Percentiles rank a stretch among this genome's conserved stretches.
Conservation (phyloP, 2,113 vertebrate species). For the Pseudolaguvia tuberculata region DNA sequence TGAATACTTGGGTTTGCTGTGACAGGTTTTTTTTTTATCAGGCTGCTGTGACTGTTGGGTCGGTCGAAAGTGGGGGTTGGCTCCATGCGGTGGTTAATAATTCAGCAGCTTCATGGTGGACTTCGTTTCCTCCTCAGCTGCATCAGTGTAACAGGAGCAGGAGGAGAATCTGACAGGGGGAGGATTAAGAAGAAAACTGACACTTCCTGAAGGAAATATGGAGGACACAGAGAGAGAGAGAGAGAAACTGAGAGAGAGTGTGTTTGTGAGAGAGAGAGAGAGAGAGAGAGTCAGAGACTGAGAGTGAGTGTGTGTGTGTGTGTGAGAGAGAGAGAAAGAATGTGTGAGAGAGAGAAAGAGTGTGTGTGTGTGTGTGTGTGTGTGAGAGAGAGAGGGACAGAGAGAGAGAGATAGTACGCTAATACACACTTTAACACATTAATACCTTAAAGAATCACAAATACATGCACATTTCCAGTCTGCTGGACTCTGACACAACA, state of each 20-base stretch:
- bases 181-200: neutral
- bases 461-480: neutral
- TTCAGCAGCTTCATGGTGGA: constrained; percentile 57
- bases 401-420: neutral
- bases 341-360: no score
- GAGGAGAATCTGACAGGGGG: constrained; percentile 2
- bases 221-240: neutral
- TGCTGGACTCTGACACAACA: constrained; percentile 12
- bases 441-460: neutral
- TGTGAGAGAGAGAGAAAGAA: no score
- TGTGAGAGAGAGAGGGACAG: no score
- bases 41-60: constrained; percentile 17
- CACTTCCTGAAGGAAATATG: constrained; percentile 4
- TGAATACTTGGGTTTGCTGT: neutral
- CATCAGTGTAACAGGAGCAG: constrained; percentile 35
- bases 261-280: neutral
- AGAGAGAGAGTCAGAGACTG: neutral
- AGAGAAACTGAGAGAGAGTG: neutral
- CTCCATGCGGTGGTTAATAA: constrained; percentile 61
- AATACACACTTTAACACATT: neutral
- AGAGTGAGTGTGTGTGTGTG: no score
- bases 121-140: constrained; percentile 60
- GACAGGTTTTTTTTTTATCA: neutral
- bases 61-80: neutral
- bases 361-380: no score